Evolutionary conservation across 2,797 vertebrate genomes (phyloP).

Genomic region (Sardinella longiceps): DNA sequence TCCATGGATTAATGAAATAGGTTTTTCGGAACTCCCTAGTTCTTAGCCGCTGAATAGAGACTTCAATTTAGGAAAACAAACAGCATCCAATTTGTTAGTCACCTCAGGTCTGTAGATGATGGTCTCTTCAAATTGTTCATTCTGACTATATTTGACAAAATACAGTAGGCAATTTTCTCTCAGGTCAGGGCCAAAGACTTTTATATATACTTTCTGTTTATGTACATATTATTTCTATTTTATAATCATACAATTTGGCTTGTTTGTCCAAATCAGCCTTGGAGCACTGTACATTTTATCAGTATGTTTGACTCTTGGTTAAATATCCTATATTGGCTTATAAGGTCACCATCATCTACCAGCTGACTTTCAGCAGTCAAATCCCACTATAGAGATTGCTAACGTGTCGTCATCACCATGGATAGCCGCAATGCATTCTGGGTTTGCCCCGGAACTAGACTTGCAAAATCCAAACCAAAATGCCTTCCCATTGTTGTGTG

Average conservation of each 20-base stretch:
- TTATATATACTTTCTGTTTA: neutral
- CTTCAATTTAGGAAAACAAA: neutral
- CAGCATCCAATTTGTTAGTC: neutral
- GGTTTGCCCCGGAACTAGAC: too few species aligned
- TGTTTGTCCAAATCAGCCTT: neutral
- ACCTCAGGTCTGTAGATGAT: neutral
- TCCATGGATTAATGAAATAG: neutral
- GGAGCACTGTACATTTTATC: neutral
- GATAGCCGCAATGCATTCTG: too few species aligned
- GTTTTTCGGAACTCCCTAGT: neutral
- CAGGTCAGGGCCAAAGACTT: neutral
- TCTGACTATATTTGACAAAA: neutral
- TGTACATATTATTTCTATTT: neutral
- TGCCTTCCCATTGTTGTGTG: too few species aligned
- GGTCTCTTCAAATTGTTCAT: neutral
- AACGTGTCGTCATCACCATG: too few species aligned
- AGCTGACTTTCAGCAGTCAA: neutral
- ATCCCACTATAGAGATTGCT: too few species aligned
- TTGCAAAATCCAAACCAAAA: too few species aligned
- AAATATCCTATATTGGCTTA: neutral
- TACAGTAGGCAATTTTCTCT: neutral
- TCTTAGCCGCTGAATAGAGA: neutral
- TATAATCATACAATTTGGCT: neutral
- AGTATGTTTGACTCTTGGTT: neutral
- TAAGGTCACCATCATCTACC: neutral